Base-by-base conservation (phyloP, 2,888 invertebrate species). In the Pycnomerus fuliginosus region DNA sequence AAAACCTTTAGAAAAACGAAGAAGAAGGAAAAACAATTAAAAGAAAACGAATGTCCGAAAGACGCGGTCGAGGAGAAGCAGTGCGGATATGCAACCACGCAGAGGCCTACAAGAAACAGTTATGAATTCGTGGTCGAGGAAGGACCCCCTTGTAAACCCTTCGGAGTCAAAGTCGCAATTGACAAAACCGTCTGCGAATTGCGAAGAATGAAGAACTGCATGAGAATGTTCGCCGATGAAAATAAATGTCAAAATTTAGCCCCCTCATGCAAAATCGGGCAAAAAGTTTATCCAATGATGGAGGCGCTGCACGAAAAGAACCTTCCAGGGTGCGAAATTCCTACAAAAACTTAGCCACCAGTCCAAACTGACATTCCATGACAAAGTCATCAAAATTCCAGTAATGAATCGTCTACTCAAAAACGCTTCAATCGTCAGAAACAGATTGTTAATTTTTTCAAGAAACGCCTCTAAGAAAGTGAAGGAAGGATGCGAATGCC, bases 201-300 rank as follows among this genome's bases (percentile, higher is more conserved):
- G 2, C 40, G 56, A 13, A 42, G 44, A 20, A 44, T 54, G 11
- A 22, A 48, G 23, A 56, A 52, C 32, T 58, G 56, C 29, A 38
- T 49, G 33, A 29, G 15, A 10, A 27, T 41, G 25, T 35, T 32
- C 13, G 39, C 42, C 10, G 36, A 53, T 28, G 12, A 23, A n/a
- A 13, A 36, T 4, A 24, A 47, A 11, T 55, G 58, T 33, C 11
- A 48, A 17, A 42, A 25, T 3, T 7, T 20, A 8, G 20, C 20
- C 5, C 20, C 20, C 5, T 5, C 5, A 7, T 20, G 20, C 20
- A 20, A 5, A 20, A 20, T 7, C 5, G 8, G 5, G 8, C 38
- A 17, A 12, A 50, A 52, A 40, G 33, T 36, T 14, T 59, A 61
- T 39, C 62, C 62, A 1, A 53, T 56, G 50, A 14, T 36, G 15